Conservation (phyloP, 2,888 invertebrate genomes). For the Leptinotarsa rubiginosa region DNA sequence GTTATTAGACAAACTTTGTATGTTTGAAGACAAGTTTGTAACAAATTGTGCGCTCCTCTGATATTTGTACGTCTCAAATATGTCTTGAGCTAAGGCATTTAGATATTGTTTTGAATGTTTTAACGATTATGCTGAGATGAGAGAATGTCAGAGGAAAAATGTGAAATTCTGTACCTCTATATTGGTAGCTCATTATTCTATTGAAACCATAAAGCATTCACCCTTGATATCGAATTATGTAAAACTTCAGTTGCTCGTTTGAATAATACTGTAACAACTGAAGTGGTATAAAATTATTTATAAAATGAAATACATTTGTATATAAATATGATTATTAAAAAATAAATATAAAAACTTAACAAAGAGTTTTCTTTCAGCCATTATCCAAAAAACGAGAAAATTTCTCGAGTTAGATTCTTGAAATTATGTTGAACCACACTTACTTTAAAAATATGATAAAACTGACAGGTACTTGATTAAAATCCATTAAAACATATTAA, state of each 20-base stretch:
- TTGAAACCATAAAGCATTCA: constrained; percentile 11
- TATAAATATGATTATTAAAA: constrained; percentile 13
- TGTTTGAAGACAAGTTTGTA: not conserved
- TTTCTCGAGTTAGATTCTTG: not conserved
- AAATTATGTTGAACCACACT: not conserved
- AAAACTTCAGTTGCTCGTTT: constrained; percentile 14
- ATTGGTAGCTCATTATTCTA: not conserved
- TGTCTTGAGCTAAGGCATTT: not conserved
- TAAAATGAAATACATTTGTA: constrained; percentile 18
- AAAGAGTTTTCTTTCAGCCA: not conserved
- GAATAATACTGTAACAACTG: constrained; percentile 4
- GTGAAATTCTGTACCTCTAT: not conserved
- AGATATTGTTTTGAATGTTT: not conserved
- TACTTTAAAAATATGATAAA: not conserved
- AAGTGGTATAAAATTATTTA: not conserved
- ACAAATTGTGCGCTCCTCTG: not conserved
- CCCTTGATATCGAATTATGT: constrained; percentile 15
- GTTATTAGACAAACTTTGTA: not conserved
- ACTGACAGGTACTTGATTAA: too few relatives aligned
- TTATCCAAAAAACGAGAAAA: not conserved
- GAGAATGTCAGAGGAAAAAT: not conserved
- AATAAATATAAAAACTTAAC: not conserved
- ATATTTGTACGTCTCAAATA: not conserved
- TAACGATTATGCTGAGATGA: not conserved
- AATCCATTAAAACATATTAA: too few relatives aligned